Evolutionary conservation across 2,888 invertebrate species (phyloP).

Genomic region (Scaeva pyrastri): DNA sequence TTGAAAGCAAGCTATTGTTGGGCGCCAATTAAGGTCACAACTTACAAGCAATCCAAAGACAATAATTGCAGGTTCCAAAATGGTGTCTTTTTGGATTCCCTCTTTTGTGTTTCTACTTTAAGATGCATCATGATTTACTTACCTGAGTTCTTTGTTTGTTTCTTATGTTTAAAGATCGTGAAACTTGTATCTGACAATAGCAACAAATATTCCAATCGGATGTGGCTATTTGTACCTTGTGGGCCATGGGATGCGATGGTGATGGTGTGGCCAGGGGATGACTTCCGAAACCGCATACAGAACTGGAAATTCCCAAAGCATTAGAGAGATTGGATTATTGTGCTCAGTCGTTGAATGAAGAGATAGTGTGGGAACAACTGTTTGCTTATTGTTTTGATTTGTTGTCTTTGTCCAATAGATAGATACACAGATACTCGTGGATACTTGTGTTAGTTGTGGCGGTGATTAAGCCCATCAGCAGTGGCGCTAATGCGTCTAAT

Average conservation of each 20-base stretch:
- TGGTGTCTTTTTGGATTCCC: background rate
- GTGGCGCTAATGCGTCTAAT: slow-evolving; percentile 13
- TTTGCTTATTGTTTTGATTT: slow-evolving; percentile 2
- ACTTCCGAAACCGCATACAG: slow-evolving; percentile 12
- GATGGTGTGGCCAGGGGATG: background rate
- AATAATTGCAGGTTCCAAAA: background rate
- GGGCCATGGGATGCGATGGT: background rate
- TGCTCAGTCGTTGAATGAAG: background rate
- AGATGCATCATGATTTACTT: slow-evolving; percentile 4
- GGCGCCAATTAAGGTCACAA: background rate
- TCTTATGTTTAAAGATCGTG: background rate
- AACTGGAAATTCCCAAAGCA: slow-evolving; percentile 29
- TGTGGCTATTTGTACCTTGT: slow-evolving; percentile 26
- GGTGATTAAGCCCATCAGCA: background rate
- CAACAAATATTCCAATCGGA: slow-evolving; percentile 22
- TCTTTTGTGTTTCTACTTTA: background rate
- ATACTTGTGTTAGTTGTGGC: background rate
- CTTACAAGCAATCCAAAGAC: slow-evolving; percentile 9
- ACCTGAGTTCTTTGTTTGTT: background rate
- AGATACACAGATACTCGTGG: background rate
- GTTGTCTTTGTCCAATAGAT: background rate
- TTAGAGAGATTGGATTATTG: slow-evolving; percentile 20
- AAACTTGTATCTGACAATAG: slow-evolving; percentile 41
- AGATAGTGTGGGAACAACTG: background rate
- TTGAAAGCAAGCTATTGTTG: slow-evolving; percentile 4